Percentiles rank a stretch among this genome's conserved stretches.
These are phyloP conservation scores for Ectobius pallidus DNA, from an alignment of 2,888 invertebrate species.

Conservation along the genomic window DNA sequence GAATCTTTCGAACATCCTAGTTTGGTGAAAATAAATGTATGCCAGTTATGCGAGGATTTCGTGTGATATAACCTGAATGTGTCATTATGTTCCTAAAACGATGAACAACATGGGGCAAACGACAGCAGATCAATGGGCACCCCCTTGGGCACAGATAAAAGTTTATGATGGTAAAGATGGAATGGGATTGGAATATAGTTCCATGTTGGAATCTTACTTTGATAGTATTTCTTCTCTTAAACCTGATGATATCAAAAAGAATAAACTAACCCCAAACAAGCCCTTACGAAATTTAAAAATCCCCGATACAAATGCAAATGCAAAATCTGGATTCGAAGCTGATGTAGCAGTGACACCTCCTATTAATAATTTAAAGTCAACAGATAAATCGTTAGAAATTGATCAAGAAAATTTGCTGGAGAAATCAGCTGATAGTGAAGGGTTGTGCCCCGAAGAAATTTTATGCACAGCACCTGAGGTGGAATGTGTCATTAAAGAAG, in stretches of 20 bases:
- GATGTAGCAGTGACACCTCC: conserved; percentile 16
- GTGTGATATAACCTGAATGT: neutral
- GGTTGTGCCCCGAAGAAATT: neutral
- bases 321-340: conserved; percentile 30
- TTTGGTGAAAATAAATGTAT: neutral
- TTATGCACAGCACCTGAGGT: neutral
- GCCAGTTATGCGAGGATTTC: neutral
- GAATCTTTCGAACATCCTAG: neutral
- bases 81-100: conserved; percentile 1
- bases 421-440: neutral
- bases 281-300: neutral
- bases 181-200: conserved; percentile 20
- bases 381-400: neutral
- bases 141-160: conserved; percentile 29
- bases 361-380: neutral
- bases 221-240: conserved; percentile 10
- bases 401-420: neutral
- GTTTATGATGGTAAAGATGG: conserved; percentile 24
- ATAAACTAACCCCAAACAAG: conserved; percentile 11
- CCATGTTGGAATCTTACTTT: conserved; percentile 18
- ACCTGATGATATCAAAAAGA: neutral
- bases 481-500: conserved; percentile 26
- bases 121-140: conserved; percentile 28
- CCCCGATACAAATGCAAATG: neutral
- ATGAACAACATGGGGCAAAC: conserved; percentile 36